Conservation (phyloP, 2,888 invertebrate genomes). For the Pimpla rufipes region DNA sequence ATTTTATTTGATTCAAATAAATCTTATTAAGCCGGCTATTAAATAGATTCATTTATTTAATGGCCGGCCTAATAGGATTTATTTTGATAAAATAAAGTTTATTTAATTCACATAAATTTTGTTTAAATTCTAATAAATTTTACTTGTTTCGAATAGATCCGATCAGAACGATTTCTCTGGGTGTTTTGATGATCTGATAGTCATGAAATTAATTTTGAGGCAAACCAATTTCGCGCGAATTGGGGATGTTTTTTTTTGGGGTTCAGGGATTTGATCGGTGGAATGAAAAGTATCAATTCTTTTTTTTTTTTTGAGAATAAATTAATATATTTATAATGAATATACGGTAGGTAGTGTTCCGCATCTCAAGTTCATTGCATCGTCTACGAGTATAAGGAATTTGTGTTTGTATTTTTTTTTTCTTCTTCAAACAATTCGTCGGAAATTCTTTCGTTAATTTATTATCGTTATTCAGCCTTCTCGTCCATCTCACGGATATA, state of each 20-base stretch:
- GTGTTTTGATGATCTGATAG: not conserved
- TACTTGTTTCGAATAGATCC: no score
- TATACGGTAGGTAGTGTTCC: constrained; percentile 84
- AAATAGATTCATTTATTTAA: no score
- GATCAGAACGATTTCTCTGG: not conserved
- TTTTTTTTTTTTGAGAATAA: constrained; percentile 85
- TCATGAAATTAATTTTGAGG: not conserved
- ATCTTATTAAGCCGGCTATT: no score
- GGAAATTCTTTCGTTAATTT: constrained; percentile 65
- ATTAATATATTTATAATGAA: constrained; percentile 85
- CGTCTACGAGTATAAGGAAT: constrained; percentile 68
- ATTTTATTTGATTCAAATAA: no score
- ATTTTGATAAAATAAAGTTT: no score
- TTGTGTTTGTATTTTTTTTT: constrained; percentile 59
- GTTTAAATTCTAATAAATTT: not conserved
- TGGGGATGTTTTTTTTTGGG: constrained; percentile 8
- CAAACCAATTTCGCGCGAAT: not conserved
- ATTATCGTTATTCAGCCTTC: constrained; percentile 71
- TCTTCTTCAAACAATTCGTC: constrained; percentile 59
- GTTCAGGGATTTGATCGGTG: constrained; percentile 10
- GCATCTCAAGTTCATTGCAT: constrained; percentile 81
- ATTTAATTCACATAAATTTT: no score
- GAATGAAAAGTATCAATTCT: constrained; percentile 40
- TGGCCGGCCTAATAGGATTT: no score
- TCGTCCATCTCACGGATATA: constrained; percentile 74